These are phyloP conservation scores for Eudyptes chrysolophus DNA, from an alignment of 2,113 vertebrate genomes.

Conservation along the genomic window DNA sequence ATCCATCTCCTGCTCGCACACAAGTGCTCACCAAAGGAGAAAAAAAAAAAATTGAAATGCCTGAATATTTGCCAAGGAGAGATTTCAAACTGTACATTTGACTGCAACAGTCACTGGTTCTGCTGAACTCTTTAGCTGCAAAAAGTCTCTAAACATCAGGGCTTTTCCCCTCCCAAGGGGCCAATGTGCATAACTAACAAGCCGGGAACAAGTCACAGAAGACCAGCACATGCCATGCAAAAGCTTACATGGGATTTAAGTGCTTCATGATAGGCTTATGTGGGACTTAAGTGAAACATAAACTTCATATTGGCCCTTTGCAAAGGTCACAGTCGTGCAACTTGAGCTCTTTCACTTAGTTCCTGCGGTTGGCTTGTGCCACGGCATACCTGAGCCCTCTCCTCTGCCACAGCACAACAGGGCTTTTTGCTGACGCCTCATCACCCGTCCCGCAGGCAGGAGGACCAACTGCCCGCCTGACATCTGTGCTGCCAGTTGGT, in stretches of 20 bases:
- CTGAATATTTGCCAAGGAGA: constrained; percentile 40
- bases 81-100: not conserved
- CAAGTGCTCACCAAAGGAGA: not conserved
- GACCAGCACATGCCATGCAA: constrained; percentile 3
- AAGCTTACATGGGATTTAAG: constrained; percentile 51
- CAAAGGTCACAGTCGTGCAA: not conserved
- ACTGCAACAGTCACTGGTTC: not conserved
- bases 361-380: not conserved
- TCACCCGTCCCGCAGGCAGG: not conserved
- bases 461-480: rapidly evolving
- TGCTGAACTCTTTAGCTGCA: constrained; percentile 40
- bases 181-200: not conserved
- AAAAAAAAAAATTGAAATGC: not conserved
- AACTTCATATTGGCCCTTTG: constrained; percentile 13
- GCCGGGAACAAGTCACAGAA: not conserved
- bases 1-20: constrained; percentile 12
- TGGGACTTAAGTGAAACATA: constrained; percentile 31
- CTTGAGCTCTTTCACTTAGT: not conserved
- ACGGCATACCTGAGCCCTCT: not conserved
- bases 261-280: constrained; percentile 14
- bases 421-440: not conserved
- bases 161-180: not conserved
- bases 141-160: not conserved
- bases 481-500: not conserved
- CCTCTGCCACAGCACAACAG: not conserved